A percentile compares a stretch with the other conserved stretches of the same genome.
Evolutionary conservation across 1,140 invertebrate genomes (phyloP).

Genomic region (Epicauta chinensis): DNA sequence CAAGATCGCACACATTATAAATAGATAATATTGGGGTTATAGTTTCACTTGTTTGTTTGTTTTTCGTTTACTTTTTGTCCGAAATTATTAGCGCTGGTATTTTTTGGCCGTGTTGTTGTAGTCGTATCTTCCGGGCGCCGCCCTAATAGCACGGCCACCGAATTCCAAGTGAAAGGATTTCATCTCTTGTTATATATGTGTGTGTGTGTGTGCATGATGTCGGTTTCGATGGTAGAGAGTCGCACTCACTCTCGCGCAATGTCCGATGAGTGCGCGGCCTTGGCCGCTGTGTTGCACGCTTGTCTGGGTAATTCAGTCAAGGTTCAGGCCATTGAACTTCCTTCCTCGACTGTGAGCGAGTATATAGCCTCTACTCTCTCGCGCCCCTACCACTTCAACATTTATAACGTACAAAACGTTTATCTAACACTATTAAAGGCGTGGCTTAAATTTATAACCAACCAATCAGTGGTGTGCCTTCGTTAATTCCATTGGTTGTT

Average conservation of each 20-base stretch:
- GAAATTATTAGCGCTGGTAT: background rate
- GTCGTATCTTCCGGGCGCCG: too few species aligned
- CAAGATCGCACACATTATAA: too few species aligned
- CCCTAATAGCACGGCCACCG: too few species aligned
- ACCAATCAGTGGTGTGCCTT: slow-evolving; percentile 40
- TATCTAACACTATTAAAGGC: slow-evolving; percentile 16
- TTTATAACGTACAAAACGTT: too few species aligned
- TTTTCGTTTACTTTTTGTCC: too few species aligned
- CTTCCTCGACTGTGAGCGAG: slow-evolving; percentile 32
- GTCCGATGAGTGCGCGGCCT: slow-evolving; percentile 40
- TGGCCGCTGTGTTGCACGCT: slow-evolving; percentile 49
- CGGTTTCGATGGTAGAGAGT: slow-evolving; percentile 18
- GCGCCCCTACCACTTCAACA: slow-evolving; percentile 21
- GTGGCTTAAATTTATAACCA: slow-evolving; percentile 27
- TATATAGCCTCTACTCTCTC: too few species aligned
- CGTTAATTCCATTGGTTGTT: slow-evolving; percentile 29
- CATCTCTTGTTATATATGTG: background rate
- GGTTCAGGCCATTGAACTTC: slow-evolving; percentile 60
- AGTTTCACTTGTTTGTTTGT: too few species aligned
- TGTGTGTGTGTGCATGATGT: slow-evolving; percentile 20
- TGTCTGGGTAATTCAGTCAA: slow-evolving; percentile 64
- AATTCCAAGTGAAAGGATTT: slow-evolving; percentile 27
- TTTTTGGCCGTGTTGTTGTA: background rate
- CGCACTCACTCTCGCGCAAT: too few species aligned
- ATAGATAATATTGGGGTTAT: too few species aligned